Conservation (phyloP, 2,797 vertebrate species). For the Heliangelus exortis region DNA sequence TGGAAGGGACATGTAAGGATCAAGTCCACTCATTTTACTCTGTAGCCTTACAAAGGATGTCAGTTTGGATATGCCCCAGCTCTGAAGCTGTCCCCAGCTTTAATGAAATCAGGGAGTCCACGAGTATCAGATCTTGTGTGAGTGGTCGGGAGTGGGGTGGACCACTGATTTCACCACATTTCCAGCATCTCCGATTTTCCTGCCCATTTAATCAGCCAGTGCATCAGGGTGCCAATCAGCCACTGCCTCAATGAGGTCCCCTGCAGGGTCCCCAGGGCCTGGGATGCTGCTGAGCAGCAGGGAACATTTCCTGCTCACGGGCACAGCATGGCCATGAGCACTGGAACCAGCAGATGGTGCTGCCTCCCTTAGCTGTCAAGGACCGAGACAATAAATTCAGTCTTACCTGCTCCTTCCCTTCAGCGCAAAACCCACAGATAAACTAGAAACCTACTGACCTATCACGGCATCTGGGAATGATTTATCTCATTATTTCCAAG, state of each 20-base stretch:
- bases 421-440: not conserved
- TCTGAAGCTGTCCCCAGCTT: not conserved
- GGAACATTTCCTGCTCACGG: accelerated
- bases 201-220: not conserved
- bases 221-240: not conserved
- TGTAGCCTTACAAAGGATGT: not conserved
- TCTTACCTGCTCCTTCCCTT: not conserved
- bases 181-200: not conserved
- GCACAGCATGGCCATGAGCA: not conserved
- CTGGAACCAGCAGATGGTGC: slow-evolving; percentile 55
- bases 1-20: not conserved
- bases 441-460: not conserved
- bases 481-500: not conserved
- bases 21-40: not conserved
- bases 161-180: not conserved
- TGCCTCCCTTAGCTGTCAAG: not conserved
- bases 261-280: not conserved
- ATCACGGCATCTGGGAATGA: not conserved
- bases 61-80: not conserved
- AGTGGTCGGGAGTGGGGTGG: too few relatives aligned
- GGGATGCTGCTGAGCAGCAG: not conserved
- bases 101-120: not conserved
- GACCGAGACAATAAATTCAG: not conserved
- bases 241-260: not conserved
- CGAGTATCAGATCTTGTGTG: not conserved